phyloP scores from a whole-genome alignment of 1,140 invertebrate species.

The Leptopilina boulardi region DNA sequence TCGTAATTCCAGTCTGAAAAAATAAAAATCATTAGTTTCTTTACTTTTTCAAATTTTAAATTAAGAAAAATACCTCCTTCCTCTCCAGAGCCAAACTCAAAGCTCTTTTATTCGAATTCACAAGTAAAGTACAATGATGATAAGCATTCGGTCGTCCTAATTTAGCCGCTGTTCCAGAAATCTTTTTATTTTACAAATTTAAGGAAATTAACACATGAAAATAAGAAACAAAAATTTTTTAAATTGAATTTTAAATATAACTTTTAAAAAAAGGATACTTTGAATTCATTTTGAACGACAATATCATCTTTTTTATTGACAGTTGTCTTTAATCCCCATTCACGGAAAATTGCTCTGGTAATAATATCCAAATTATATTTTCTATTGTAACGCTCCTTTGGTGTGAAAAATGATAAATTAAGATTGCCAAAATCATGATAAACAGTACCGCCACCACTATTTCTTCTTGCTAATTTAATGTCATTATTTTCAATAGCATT shows the following conservation, averaged over 20 bases:
- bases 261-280: constrained; percentile 80
- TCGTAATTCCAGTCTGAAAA: constrained; percentile 79
- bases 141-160: constrained; percentile 90
- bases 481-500: constrained; percentile 78
- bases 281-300: constrained; percentile 85
- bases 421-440: constrained; percentile 97
- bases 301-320: constrained; percentile 91
- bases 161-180: constrained; percentile 95
- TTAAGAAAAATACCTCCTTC: constrained; percentile 80
- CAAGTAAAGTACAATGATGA: constrained; percentile 95
- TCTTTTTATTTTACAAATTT: constrained; percentile 72
- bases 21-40: too few species aligned
- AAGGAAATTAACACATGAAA: constrained; percentile 37
- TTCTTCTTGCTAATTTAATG: constrained; percentile 87
- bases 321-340: constrained; percentile 85
- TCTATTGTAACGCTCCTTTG: constrained; percentile 86
- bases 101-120: constrained; percentile 86
- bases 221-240: too few species aligned
- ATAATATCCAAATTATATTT: constrained; percentile 91
- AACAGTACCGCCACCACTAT: constrained; percentile 97
- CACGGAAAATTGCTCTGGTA: constrained; percentile 84
- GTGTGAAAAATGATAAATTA: constrained; percentile 93
- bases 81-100: constrained; percentile 82
- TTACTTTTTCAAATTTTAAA: too few species aligned
- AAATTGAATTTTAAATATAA: not conserved